phyloP scores from a whole-genome alignment of 2,888 invertebrate species.

The Blera fallax region DNA sequence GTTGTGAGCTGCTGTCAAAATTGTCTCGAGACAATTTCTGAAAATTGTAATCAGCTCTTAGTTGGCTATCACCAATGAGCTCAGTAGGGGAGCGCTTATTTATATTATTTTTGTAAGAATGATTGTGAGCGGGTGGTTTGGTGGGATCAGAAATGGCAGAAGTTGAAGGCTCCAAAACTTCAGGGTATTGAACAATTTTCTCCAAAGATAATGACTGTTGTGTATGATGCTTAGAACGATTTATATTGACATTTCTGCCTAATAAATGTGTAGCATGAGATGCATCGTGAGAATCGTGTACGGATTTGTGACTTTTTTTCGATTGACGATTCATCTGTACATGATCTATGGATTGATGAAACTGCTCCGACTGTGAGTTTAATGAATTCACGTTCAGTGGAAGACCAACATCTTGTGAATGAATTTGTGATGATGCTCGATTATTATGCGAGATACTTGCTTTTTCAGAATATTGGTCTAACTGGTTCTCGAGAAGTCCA shows the following conservation, averaged over 20 bases:
- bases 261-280: constrained; percentile 53
- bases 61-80: constrained; percentile 77
- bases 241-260: constrained; percentile 46
- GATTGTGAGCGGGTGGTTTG: constrained; percentile 54
- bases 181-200: constrained; percentile 78
- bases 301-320: constrained; percentile 69
- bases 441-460: constrained; percentile 76
- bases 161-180: constrained; percentile 75
- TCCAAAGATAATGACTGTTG: constrained; percentile 74
- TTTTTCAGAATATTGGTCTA: constrained; percentile 79
- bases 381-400: constrained; percentile 14
- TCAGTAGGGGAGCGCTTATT: constrained; percentile 76
- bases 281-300: constrained; percentile 73
- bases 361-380: constrained; percentile 21
- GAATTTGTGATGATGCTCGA: constrained; percentile 26
- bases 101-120: constrained; percentile 54
- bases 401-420: constrained; percentile 45
- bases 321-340: constrained; percentile 13
- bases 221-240: constrained; percentile 39
- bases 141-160: constrained; percentile 20
- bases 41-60: constrained; percentile 79
- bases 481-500: constrained; percentile 75
- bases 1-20: constrained; percentile 76
- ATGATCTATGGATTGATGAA: constrained; percentile 21
- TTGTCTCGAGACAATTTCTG: constrained; percentile 80